These are phyloP conservation scores for Drosophila suboccidentalis DNA, from an alignment of 2,888 invertebrate species.

Conservation along the genomic window DNA sequence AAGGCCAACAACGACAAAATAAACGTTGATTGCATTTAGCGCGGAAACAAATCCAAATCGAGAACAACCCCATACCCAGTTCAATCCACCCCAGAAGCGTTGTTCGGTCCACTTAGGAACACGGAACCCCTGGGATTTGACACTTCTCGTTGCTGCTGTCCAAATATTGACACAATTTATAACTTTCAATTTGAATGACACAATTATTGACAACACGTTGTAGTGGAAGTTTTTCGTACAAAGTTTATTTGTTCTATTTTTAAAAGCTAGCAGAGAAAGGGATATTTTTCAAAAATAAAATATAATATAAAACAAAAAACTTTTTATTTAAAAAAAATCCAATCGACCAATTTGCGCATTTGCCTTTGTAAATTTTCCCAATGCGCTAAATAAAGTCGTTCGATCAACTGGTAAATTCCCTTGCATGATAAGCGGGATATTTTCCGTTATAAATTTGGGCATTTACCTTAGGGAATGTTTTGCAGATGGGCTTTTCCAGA, in stretches of 20 bases:
- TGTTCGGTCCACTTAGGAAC: slow-evolving; percentile 54
- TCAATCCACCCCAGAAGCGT: slow-evolving; percentile 35
- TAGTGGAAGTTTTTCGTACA: slow-evolving; percentile 10
- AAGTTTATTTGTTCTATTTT: not conserved
- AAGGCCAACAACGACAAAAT: slow-evolving; percentile 49
- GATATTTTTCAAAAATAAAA: not conserved
- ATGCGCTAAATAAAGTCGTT: too few relatives aligned
- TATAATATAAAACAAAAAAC: too few relatives aligned
- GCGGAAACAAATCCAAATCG: slow-evolving; percentile 2
- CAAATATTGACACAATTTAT: slow-evolving; percentile 80
- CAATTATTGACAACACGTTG: slow-evolving; percentile 58
- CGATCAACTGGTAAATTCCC: too few relatives aligned
- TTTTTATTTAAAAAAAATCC: not conserved
- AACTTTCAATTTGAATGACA: slow-evolving; percentile 74
- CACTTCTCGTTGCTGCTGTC: slow-evolving; percentile 58
- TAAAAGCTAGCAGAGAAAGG: not conserved
- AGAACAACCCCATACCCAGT: not conserved
- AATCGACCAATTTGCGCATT: not conserved
- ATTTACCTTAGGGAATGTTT: too few relatives aligned
- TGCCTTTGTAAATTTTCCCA: too few relatives aligned
- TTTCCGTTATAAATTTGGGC: too few relatives aligned
- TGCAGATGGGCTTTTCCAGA: not conserved
- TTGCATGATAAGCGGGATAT: too few relatives aligned
- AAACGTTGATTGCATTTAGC: slow-evolving; percentile 76
- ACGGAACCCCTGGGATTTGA: slow-evolving; percentile 57